Evolutionary conservation across 2,888 invertebrate species (phyloP), one percentile per base, ranked within the genome.

Genomic region (Phalangium opilio): DNA sequence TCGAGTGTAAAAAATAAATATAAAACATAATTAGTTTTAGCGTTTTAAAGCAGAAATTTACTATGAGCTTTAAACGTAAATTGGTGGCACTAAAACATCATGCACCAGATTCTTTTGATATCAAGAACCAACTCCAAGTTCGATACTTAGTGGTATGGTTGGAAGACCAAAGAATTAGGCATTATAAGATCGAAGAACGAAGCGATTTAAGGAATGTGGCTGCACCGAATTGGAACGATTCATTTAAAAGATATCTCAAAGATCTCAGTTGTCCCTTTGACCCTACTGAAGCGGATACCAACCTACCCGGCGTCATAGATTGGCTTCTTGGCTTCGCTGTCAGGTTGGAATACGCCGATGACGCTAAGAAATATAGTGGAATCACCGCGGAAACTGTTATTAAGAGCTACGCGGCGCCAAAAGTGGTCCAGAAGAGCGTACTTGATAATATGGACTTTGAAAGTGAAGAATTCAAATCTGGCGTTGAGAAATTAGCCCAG

Each of bases 131-230:
- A 56, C 75, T 75, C 52, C 78, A 82, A 60, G 81, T 85, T 62
- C 76, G 83, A 43, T 81, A 79, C 61, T 71, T 87, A 19, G 74
- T 91, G 18, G 67, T 83, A 1, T 95, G 93, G 95, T 64, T 95
- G 46, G 95, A 95, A 67, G 85, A 89, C 62, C 87, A 89, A 64
- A 87, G 86, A 68, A 87, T 95, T 55, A 77, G 90, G 11, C 78
- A 81, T 56, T 87, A 86, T 58, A 79, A 79, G 62, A 81, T 85
- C 48, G 83, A 87, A 62, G 83, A 85, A 53, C 72, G 87, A 11
- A 76, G 74, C 54, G 73, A 70, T 1, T 65, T 95, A n/a, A 73
- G 84, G 39, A 75, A 81, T 55, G 73, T 80, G 2, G 70, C 72
- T 33, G 74, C 76, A 11, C 59, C 67, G 2, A 67, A 73, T 43